phyloP scores from a whole-genome alignment of 1,140 invertebrate genomes.

The Homarus americanus region DNA sequence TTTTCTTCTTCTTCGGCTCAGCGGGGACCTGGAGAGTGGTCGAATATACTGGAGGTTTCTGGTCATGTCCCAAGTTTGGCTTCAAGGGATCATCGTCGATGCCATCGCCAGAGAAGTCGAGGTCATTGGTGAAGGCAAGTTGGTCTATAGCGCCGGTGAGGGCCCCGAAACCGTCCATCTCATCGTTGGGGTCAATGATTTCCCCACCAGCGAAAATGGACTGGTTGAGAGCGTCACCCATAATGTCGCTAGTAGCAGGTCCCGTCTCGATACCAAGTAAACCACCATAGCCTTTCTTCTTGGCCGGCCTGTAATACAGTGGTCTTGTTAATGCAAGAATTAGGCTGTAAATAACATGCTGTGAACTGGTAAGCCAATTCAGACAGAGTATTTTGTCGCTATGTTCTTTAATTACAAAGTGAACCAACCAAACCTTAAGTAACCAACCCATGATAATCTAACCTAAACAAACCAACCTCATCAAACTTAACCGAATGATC shows the following conservation, averaged over 20 bases:
- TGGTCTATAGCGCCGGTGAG: slow-evolving; percentile 88
- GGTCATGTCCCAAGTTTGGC: background rate
- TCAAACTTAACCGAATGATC: too few relatives aligned
- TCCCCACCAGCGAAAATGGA: slow-evolving; percentile 49
- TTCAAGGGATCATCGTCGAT: slow-evolving; percentile 67
- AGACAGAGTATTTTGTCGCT: too few relatives aligned
- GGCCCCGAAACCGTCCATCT: slow-evolving; percentile 78
- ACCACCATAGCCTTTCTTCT: slow-evolving; percentile 70
- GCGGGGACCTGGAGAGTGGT: background rate
- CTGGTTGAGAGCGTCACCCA: slow-evolving; percentile 56
- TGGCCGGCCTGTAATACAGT: slow-evolving; percentile 17
- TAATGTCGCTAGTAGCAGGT: slow-evolving; percentile 57
- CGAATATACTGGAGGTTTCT: background rate
- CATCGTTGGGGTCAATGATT: slow-evolving; percentile 49
- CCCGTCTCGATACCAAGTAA: slow-evolving; percentile 41
- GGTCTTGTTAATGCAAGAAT: too few relatives aligned
- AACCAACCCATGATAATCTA: too few relatives aligned
- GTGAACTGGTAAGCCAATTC: too few relatives aligned
- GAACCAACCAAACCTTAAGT: too few relatives aligned
- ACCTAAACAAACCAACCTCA: too few relatives aligned
- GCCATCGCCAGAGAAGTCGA: slow-evolving; percentile 80
- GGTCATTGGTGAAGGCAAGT: slow-evolving; percentile 87
- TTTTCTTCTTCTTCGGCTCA: slow-evolving; percentile 36
- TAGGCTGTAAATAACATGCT: too few relatives aligned
- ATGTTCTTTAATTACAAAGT: too few relatives aligned